Evolutionary conservation across 2,797 vertebrate species (phyloP).

Genomic region (Tragopan temminckii): DNA sequence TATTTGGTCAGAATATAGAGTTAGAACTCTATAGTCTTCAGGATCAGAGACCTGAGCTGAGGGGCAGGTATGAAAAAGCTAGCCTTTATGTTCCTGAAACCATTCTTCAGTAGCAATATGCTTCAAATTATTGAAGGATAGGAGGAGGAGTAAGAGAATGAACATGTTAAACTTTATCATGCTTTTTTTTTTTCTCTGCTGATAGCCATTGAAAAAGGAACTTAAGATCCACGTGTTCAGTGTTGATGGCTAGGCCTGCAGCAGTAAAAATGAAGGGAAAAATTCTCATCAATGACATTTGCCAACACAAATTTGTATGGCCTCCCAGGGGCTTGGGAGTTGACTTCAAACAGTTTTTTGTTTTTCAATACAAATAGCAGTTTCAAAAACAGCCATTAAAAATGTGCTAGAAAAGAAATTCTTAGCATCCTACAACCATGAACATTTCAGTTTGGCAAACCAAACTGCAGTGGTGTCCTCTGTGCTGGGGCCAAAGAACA

Average conservation of each 20-base stretch:
- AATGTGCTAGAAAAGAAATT: background rate
- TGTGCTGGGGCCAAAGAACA: background rate
- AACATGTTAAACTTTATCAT: background rate
- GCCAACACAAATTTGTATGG: background rate
- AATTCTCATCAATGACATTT: background rate
- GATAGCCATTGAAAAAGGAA: background rate
- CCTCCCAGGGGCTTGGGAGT: background rate
- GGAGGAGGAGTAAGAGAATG: background rate
- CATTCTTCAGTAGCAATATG: background rate
- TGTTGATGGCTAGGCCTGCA: background rate
- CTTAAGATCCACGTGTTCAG: background rate
- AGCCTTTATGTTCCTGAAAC: background rate
- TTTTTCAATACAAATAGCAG: background rate
- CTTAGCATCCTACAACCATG: background rate
- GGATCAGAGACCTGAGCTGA: background rate
- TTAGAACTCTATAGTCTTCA: background rate
- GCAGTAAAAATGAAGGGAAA: background rate
- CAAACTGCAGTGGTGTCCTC: background rate
- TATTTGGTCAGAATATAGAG: background rate
- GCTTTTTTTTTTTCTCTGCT: background rate
- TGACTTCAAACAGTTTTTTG: background rate
- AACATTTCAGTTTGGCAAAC: background rate
- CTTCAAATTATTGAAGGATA: background rate
- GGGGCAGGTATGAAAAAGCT: background rate
- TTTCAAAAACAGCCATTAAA: background rate